Evolutionary conservation across 2,888 invertebrate genomes (phyloP).

Genomic region (Drosophila vallismaia): DNA sequence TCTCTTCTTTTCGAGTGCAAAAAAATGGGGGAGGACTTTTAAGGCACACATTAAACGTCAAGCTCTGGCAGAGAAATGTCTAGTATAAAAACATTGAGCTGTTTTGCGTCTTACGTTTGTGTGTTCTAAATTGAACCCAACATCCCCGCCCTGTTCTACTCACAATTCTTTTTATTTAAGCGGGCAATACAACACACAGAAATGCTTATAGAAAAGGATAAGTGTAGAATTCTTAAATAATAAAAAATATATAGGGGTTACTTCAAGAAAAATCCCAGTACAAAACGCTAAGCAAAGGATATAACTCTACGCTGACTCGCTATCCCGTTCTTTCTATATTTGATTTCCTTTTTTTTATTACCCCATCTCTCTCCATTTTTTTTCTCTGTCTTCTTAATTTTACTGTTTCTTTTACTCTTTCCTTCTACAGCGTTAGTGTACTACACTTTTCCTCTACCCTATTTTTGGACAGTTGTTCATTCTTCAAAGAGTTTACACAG

Average conservation of each 20-base stretch:
- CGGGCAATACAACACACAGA: conserved; percentile 9
- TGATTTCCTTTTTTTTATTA: neutral
- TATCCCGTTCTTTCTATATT: neutral
- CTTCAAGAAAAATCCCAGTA: conserved; percentile 49
- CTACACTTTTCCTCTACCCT: neutral
- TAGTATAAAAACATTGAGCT: conserved; percentile 45
- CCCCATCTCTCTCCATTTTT: conserved; percentile 3
- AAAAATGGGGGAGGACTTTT: conserved; percentile 14
- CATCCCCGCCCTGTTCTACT: conserved; percentile 51
- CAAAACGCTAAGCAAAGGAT: conserved; percentile 48
- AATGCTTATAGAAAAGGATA: conserved; percentile 7
- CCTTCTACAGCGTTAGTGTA: neutral
- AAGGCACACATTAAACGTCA: conserved; percentile 41
- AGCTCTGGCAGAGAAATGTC: conserved; percentile 32
- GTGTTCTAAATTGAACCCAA: conserved; percentile 48
- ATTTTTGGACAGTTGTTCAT: neutral
- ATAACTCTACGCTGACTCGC: conserved; percentile 33
- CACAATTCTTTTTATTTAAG: conserved; percentile 13
- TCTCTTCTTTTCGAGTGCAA: conserved; percentile 16
- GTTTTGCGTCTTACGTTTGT: conserved; percentile 13
- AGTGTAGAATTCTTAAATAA: conserved; percentile 38
- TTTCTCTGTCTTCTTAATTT: conserved; percentile 3
- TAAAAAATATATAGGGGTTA: conserved; percentile 60
- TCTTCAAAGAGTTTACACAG: neutral
- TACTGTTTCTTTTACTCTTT: conserved; percentile 1